A percentile compares a stretch with the other conserved stretches of the same genome.
These are phyloP conservation scores for Petrocephalus sullivani DNA, from an alignment of 2,797 vertebrate species.

Conservation along the genomic window DNA sequence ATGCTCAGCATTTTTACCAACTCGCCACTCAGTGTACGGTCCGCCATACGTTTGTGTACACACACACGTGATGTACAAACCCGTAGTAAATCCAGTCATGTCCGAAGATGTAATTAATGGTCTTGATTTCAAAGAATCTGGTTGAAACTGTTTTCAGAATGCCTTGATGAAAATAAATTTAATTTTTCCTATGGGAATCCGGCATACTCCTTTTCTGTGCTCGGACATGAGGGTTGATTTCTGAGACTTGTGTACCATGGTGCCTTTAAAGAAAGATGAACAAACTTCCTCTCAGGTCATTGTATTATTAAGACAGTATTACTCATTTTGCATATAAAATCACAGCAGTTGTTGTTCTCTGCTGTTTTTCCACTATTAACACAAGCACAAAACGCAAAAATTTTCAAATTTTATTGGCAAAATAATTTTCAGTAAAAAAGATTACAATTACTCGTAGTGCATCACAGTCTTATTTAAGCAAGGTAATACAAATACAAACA, in stretches of 20 bases:
- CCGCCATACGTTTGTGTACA: slow-evolving; percentile 29
- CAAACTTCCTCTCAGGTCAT: not conserved
- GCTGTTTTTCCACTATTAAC: not conserved
- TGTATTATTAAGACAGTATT: slow-evolving; percentile 13
- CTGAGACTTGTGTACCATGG: not conserved
- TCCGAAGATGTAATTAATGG: slow-evolving; percentile 43
- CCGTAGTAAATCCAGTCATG: slow-evolving; percentile 50
- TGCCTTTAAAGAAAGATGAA: not conserved
- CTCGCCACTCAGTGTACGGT: slow-evolving; percentile 41
- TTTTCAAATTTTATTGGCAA: slow-evolving; percentile 33
- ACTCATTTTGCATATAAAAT: not conserved
- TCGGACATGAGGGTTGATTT: slow-evolving; percentile 8
- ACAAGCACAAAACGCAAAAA: not conserved
- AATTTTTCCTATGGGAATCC: slow-evolving; percentile 40
- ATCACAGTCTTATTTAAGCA: slow-evolving; percentile 40
- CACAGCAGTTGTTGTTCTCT: not conserved
- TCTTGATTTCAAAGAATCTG: slow-evolving; percentile 51
- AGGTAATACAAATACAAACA: slow-evolving; percentile 43
- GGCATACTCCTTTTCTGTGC: slow-evolving; percentile 15
- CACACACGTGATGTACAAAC: slow-evolving; percentile 47
- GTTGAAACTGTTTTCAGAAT: slow-evolving; percentile 53
- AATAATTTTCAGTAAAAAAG: slow-evolving; percentile 42
- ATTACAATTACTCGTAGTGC: slow-evolving; percentile 32
- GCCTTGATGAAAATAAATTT: slow-evolving; percentile 54
- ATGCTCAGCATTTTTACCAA: slow-evolving; percentile 33